These are phyloP conservation scores for Lacanobia wlatinum DNA, from an alignment of 2,888 invertebrate species.

Conservation along the genomic window DNA sequence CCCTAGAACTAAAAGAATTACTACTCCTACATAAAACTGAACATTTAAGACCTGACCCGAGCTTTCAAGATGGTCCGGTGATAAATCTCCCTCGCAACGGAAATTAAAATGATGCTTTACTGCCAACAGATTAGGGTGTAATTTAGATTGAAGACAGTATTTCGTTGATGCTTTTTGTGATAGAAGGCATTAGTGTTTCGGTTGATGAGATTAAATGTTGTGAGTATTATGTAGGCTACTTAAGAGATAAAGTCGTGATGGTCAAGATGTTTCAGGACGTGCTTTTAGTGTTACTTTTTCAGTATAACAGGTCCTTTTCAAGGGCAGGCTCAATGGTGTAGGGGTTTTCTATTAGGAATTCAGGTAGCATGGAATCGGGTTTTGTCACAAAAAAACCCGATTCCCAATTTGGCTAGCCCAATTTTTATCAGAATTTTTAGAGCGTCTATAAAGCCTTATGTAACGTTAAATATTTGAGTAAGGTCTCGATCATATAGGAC, in stretches of 20 bases:
- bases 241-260: slow-evolving; percentile 16
- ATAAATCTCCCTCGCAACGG: slow-evolving; percentile 48
- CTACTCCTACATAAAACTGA: slow-evolving; percentile 52
- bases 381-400: too few relatives aligned
- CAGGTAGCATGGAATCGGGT: too few relatives aligned
- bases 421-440: too few relatives aligned
- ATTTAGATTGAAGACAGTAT: slow-evolving; percentile 59
- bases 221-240: slow-evolving; percentile 14
- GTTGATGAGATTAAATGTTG: slow-evolving; percentile 31
- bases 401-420: too few relatives aligned
- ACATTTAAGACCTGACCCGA: slow-evolving; percentile 42
- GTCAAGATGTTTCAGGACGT: background rate
- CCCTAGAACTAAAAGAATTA: slow-evolving; percentile 44
- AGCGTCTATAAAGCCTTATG: too few relatives aligned
- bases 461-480: too few relatives aligned
- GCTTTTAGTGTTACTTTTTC: background rate
- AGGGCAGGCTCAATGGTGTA: background rate
- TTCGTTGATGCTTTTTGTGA: slow-evolving; percentile 46
- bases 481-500: too few relatives aligned
- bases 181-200: slow-evolving; percentile 31
- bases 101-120: slow-evolving; percentile 64
- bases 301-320: background rate
- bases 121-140: slow-evolving; percentile 52
- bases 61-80: slow-evolving; percentile 38
- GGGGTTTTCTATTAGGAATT: background rate